A percentile compares a stretch with the other conserved stretches of the same genome.
Evolutionary conservation across 2,888 invertebrate genomes (phyloP).

Genomic region (Drosophila demipolita): DNA sequence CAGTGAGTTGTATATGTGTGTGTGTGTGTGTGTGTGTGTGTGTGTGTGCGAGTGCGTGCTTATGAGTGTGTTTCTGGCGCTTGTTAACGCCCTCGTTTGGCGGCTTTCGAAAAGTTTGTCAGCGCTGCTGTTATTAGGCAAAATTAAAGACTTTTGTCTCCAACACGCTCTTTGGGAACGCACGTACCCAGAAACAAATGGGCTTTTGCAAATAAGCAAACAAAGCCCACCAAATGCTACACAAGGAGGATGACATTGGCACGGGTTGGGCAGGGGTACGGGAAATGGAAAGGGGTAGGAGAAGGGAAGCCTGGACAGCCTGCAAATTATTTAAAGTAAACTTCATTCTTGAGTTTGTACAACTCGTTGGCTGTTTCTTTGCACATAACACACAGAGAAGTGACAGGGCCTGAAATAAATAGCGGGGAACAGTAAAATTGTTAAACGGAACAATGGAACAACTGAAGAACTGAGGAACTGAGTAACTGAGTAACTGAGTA

Average conservation of each 20-base stretch:
- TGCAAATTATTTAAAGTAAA: constrained; percentile 78
- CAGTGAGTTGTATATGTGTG: constrained; percentile 52
- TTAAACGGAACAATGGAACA: neutral
- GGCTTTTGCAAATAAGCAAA: constrained; percentile 78
- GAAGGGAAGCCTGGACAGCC: constrained; percentile 65
- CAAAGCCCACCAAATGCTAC: constrained; percentile 49
- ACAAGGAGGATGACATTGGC: neutral
- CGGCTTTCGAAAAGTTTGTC: constrained; percentile 71
- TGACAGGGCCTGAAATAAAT: constrained; percentile 8
- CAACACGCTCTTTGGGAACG: constrained; percentile 43
- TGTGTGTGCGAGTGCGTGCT: constrained; percentile 41
- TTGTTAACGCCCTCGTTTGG: constrained; percentile 79
- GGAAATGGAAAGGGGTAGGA: neutral
- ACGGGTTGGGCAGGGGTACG: neutral
- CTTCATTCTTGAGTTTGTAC: constrained; percentile 77
- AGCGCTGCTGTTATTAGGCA: constrained; percentile 71
- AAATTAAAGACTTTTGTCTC: constrained; percentile 79
- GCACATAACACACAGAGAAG: constrained; percentile 21
- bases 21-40: constrained; percentile 32
- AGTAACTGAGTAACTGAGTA: neutral
- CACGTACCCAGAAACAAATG: constrained; percentile 73
- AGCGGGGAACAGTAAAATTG: neutral
- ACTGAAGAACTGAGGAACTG: neutral
- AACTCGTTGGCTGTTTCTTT: constrained; percentile 62
- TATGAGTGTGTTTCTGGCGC: constrained; percentile 67